Percentiles rank a stretch among this genome's conserved stretches.
Evolutionary conservation across 2,888 invertebrate genomes (phyloP).

Genomic region (Nephrocerus scutellatus): DNA sequence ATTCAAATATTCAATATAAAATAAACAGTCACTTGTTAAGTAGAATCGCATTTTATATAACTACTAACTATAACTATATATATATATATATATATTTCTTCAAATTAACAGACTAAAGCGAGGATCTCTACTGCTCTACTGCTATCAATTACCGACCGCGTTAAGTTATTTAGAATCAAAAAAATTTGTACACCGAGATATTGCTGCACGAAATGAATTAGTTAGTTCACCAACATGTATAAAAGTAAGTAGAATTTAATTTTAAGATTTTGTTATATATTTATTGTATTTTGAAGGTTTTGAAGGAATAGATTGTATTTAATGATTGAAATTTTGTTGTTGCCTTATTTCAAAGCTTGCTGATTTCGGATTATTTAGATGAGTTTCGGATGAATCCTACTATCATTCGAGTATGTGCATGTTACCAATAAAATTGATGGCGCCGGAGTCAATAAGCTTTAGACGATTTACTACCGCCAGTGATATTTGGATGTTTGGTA

Average conservation of each 20-base stretch:
- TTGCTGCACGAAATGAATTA: conserved; percentile 94
- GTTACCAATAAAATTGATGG: conserved; percentile 99
- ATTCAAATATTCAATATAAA: conserved; percentile 28
- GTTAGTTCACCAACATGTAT: conserved; percentile 91
- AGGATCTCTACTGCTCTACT: conserved; percentile 78
- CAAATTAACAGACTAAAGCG: conserved; percentile 60
- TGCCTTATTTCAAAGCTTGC: conserved; percentile 56
- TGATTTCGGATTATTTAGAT: conserved; percentile 94
- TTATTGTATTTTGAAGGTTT: not conserved
- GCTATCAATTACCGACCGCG: conserved; percentile 91
- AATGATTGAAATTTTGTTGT: not conserved
- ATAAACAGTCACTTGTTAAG: conserved; percentile 27
- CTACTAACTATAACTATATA: no score
- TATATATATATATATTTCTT: not conserved
- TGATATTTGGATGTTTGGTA: conserved; percentile 99
- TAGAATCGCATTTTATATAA: conserved; percentile 8
- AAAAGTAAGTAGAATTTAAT: conserved; percentile 52
- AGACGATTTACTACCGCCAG: conserved; percentile 93
- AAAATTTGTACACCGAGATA: conserved; percentile 97
- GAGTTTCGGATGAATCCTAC: conserved; percentile 96
- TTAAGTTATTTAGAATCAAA: conserved; percentile 95
- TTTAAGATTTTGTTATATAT: not conserved
- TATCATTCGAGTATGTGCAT: conserved; percentile 97
- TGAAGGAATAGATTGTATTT: no score
- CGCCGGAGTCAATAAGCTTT: conserved; percentile 97